Evolutionary conservation across 1,140 invertebrate species (phyloP).

Genomic region (Galendromus occidentalis): DNA sequence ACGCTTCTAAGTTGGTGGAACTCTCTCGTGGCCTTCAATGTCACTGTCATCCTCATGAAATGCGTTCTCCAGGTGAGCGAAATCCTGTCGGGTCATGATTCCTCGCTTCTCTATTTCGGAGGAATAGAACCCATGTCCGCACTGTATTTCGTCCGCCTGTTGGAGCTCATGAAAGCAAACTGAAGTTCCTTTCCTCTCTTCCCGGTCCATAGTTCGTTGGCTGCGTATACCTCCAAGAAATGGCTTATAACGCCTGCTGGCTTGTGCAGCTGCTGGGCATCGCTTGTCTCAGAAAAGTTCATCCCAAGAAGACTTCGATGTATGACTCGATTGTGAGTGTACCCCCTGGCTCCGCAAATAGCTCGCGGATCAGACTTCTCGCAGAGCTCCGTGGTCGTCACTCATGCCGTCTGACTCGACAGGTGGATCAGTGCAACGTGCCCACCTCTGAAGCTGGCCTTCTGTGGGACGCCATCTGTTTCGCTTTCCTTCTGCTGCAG

Average conservation of each 20-base stretch:
- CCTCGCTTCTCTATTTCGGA: too few species aligned
- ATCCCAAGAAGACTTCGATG: slow-evolving; percentile 6
- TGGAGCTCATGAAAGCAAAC: too few species aligned
- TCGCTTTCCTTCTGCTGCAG: slow-evolving; percentile 74
- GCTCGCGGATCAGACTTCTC: too few species aligned
- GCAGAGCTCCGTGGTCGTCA: too few species aligned
- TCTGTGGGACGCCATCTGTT: slow-evolving; percentile 85
- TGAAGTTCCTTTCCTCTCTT: too few species aligned
- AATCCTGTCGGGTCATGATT: too few species aligned
- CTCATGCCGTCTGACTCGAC: not conserved
- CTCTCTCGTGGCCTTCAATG: slow-evolving; percentile 6
- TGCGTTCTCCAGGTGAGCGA: slow-evolving; percentile 35
- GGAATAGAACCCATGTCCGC: too few species aligned
- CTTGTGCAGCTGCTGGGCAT: slow-evolving; percentile 73
- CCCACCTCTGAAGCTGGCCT: slow-evolving; percentile 58
- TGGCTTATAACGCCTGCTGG: slow-evolving; percentile 56
- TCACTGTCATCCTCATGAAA: slow-evolving; percentile 60
- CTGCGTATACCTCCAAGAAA: slow-evolving; percentile 50
- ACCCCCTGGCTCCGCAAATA: too few species aligned
- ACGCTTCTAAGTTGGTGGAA: slow-evolving; percentile 53
- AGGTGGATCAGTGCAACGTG: slow-evolving; percentile 37
- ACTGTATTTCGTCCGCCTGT: too few species aligned
- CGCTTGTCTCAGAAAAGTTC: slow-evolving; percentile 55
- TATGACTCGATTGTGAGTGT: too few species aligned
- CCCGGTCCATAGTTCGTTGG: slow-evolving; percentile 66